A percentile compares a stretch with the other conserved stretches of the same genome.
phyloP scores from a whole-genome alignment of 2,113 vertebrate species.

The Struthio camelus region DNA sequence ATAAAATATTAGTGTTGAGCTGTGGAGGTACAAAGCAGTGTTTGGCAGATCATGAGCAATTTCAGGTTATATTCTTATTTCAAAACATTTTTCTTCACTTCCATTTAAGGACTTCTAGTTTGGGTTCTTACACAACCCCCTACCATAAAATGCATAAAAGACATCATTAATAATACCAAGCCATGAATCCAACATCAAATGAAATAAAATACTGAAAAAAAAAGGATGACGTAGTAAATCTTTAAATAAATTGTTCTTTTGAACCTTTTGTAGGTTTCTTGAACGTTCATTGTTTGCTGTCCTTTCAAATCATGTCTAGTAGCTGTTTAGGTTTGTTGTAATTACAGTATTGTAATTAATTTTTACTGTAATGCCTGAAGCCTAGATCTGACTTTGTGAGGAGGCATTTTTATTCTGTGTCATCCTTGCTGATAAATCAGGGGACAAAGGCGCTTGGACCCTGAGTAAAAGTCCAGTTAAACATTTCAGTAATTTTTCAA shows the following conservation, averaged over 20 bases:
- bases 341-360: constrained; percentile 16
- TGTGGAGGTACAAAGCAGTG: background rate
- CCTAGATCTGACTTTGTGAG: constrained; percentile 2
- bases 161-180: background rate
- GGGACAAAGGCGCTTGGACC: background rate
- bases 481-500: constrained; percentile 59
- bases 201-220: background rate
- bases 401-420: constrained; percentile 6
- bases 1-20: background rate
- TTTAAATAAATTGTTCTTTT: constrained; percentile 4
- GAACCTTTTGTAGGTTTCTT: background rate
- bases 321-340: background rate
- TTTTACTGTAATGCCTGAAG: fast-evolving
- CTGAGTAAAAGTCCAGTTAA: constrained; percentile 57
- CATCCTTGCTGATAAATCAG: background rate
- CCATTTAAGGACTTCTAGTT: background rate
- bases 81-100: background rate
- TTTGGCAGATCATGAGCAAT: background rate
- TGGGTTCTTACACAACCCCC: background rate
- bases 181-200: background rate
- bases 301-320: background rate
- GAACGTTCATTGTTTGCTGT: constrained; percentile 5
- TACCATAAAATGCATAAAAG: background rate
- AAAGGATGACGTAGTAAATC: background rate
- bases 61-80: background rate